Evolutionary conservation across 2,888 invertebrate genomes (phyloP).

Genomic region (Eueremaeus valkanovi): DNA sequence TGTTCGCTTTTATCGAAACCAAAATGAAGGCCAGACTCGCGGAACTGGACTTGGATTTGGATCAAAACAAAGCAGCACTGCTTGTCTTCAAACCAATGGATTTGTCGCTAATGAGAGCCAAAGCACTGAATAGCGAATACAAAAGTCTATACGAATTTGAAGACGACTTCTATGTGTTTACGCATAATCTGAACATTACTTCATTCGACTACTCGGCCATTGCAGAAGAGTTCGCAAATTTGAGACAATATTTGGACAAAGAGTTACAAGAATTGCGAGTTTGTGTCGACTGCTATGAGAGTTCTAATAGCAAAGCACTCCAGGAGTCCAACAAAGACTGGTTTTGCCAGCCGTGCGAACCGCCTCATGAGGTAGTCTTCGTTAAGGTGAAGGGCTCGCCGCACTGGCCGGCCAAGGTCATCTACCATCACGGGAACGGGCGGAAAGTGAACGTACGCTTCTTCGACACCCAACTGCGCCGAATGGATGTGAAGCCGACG

Average conservation of each 20-base stretch:
- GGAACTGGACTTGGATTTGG: not conserved
- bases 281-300: slow-evolving; percentile 72
- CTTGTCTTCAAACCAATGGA: not conserved
- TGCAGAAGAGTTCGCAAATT: not conserved
- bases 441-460: slow-evolving; percentile 68
- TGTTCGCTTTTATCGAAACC: not conserved
- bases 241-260: slow-evolving; percentile 57
- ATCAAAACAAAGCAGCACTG: not conserved
- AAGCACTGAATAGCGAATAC: not conserved
- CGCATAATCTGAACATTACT: not conserved
- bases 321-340: slow-evolving; percentile 53
- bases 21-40: not conserved
- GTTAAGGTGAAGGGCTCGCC: slow-evolving; percentile 74
- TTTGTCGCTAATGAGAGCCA: not conserved
- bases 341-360: slow-evolving; percentile 56
- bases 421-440: slow-evolving; percentile 57
- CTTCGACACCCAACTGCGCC: slow-evolving; percentile 58
- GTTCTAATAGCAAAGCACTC: slow-evolving; percentile 65
- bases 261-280: slow-evolving; percentile 70
- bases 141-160: not conserved
- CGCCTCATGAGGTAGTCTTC: slow-evolving; percentile 71
- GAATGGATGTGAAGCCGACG: not conserved
- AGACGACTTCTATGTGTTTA: not conserved
- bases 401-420: slow-evolving; percentile 78
- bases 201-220: not conserved